phyloP scores from a whole-genome alignment of 2,797 vertebrate species.

The Calcarius lapponicus region DNA sequence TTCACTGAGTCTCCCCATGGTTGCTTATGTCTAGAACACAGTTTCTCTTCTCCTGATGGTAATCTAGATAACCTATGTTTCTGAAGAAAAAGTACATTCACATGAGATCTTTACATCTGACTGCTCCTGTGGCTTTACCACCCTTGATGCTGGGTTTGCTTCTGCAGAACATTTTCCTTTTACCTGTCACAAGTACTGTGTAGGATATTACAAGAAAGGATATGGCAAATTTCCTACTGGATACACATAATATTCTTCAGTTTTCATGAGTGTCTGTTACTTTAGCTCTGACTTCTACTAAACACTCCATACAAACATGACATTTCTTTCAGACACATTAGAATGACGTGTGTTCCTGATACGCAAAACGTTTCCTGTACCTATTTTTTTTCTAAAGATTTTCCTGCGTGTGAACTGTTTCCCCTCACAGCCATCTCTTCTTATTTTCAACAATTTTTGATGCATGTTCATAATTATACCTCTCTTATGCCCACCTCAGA shows the following conservation, averaged over 20 bases:
- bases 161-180: neutral
- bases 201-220: neutral
- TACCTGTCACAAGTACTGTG: neutral
- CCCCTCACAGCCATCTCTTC: neutral
- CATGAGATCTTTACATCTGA: fast-evolving
- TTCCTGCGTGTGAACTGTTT: neutral
- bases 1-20: neutral
- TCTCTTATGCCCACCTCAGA: neutral
- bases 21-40: neutral
- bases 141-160: neutral
- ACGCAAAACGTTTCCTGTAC: neutral
- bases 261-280: neutral
- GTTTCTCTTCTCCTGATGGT: neutral
- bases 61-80: neutral
- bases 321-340: neutral
- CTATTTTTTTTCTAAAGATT: neutral
- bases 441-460: neutral
- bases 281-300: neutral
- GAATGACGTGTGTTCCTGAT: neutral
- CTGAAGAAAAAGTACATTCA: neutral
- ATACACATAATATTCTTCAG: neutral
- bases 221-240: neutral
- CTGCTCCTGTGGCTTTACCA: neutral
- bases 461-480: neutral
- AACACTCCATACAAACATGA: neutral